These are phyloP conservation scores for Delphinus delphis DNA, from an alignment of 2,113 vertebrate species.

Conservation along the genomic window DNA sequence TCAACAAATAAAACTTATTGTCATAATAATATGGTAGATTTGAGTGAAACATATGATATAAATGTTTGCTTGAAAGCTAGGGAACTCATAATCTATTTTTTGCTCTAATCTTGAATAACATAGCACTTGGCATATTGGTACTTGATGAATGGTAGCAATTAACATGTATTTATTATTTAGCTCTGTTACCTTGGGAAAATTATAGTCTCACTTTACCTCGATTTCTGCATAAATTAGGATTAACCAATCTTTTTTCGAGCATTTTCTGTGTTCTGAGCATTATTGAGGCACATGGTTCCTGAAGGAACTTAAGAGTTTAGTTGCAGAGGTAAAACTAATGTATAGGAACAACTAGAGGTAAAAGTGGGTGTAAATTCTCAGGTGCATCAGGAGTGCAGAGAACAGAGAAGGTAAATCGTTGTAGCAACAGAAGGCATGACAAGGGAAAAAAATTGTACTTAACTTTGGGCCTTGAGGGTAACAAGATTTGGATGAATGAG, in stretches of 20 bases:
- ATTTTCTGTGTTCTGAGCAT: neutral
- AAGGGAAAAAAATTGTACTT: neutral
- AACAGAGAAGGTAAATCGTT: neutral
- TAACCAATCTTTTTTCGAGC: neutral
- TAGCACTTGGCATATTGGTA: conserved; percentile 10
- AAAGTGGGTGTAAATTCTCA: neutral
- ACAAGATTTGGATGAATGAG: neutral
- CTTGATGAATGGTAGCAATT: conserved; percentile 30
- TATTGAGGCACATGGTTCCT: neutral
- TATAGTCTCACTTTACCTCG: neutral
- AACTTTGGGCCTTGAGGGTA: neutral
- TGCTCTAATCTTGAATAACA: conserved; percentile 32
- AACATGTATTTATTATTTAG: conserved; percentile 43
- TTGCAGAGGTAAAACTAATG: neutral
- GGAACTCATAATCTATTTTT: conserved; percentile 21
- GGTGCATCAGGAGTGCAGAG: neutral
- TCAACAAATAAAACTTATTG: conserved; percentile 36
- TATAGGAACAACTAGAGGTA: neutral
- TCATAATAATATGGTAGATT: neutral
- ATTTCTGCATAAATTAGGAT: conserved; percentile 49
- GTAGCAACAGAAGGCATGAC: neutral
- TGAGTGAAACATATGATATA: conserved; percentile 9
- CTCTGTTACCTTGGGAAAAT: conserved; percentile 2
- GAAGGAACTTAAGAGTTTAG: neutral
- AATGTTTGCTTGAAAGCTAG: neutral